Evolutionary conservation across 2,113 vertebrate genomes (phyloP), one percentile per base, ranked within the genome.

Genomic region (Rhombomys opimus): DNA sequence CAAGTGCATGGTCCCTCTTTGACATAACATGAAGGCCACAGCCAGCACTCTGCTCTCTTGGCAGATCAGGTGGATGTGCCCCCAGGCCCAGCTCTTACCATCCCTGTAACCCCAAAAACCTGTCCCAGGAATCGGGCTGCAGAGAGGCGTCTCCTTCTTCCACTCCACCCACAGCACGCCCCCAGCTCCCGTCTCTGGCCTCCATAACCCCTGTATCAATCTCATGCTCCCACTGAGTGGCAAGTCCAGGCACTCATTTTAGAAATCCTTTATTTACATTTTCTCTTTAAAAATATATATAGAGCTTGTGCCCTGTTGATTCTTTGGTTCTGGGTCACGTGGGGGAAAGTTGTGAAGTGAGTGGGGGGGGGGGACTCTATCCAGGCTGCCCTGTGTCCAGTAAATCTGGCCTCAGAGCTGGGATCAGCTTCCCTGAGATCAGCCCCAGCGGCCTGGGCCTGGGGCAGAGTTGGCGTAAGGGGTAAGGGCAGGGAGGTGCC

Each of bases 191-290:
- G 7, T 41, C 75, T 77, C 80, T 59, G 22, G 8, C 84, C 50
- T 70, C 38, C 7, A 1, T 8, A 65, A 76, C n/a, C 11, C 3
- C 1, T 5, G 15, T 35, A 32, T 63, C 30, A 52, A 12, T 70
- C 76, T 46, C 15, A 54, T 54, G 50, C 50, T 63, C 77, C 22
- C 15, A 15, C 46, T 61, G 54, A 91, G 65, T 23, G 57, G 91
- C 2, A 38, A 94, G 18, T 63, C 95, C 73, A 8, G 0, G 91
- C 86, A 38, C 54, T 97, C 86, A 93, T 73, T 87, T 67, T 97
- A 97, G 92, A 96, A 97, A 95, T 72, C 18, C 38, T 98, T 97
- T 97, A 97, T 97, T 97, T 97, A 97, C 80, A 97, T 95, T 95
- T 97, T 93, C 87, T 95, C 87, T 96, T 96, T 93, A 14, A 93